Evolutionary conservation across 2,113 vertebrate genomes (phyloP).

Genomic region (Psammodynastes pulverulentus): DNA sequence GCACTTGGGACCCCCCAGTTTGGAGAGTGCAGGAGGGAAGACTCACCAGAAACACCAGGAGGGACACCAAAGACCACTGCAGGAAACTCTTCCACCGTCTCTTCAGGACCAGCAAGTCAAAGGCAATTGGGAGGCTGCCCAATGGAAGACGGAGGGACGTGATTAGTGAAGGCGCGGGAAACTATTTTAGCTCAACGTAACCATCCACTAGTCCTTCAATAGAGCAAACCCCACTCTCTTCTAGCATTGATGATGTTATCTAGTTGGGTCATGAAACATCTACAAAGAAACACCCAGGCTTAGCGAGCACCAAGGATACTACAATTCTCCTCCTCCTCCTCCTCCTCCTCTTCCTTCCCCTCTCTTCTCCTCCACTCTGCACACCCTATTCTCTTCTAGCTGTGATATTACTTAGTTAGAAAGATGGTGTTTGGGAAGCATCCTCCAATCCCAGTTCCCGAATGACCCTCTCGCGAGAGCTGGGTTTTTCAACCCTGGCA

Average conservation of each 20-base stretch:
- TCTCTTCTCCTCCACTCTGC: too few species aligned
- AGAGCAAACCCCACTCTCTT: not conserved
- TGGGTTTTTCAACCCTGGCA: not conserved
- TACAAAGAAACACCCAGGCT: too few species aligned
- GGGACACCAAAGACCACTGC: constrained; percentile 79
- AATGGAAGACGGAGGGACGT: constrained; percentile 30
- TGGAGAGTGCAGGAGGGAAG: not conserved
- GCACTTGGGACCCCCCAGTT: not conserved
- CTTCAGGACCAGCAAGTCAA: constrained; percentile 87
- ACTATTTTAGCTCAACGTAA: not conserved
- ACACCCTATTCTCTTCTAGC: too few species aligned
- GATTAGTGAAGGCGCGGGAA: not conserved
- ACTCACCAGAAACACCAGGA: constrained; percentile 89
- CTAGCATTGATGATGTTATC: too few species aligned
- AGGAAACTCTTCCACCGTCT: constrained; percentile 87
- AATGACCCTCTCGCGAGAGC: not conserved
- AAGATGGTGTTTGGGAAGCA: not conserved
- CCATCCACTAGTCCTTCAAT: not conserved
- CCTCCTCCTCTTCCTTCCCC: too few species aligned
- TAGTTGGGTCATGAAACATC: too few species aligned
- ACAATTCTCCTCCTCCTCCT: not conserved
- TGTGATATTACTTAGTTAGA: not conserved
- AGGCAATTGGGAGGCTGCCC: constrained; percentile 86
- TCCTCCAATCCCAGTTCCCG: too few species aligned
- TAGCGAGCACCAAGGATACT: not conserved